Conservation (phyloP, 2,113 vertebrate genomes). For the Corythoichthys intestinalis region DNA sequence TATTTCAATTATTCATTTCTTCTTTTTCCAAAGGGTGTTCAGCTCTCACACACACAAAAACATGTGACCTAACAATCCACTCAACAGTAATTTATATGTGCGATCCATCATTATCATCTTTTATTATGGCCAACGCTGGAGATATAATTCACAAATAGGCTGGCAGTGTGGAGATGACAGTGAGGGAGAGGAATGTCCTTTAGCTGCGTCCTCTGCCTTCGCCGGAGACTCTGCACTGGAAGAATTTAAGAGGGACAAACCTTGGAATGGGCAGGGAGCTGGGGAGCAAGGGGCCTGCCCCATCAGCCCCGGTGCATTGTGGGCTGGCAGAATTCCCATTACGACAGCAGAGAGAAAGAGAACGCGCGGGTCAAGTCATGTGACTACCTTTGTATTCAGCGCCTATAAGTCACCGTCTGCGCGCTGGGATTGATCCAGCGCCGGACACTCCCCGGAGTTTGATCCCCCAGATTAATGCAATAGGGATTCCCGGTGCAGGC, state of each 20-base stretch:
- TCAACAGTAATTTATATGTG: slow-evolving; percentile 72
- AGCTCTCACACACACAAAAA: slow-evolving; percentile 46
- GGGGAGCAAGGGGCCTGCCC: slow-evolving; percentile 46
- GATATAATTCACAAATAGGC: slow-evolving; percentile 72
- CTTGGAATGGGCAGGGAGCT: slow-evolving; percentile 46
- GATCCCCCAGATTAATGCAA: slow-evolving; percentile 89
- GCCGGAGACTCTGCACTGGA: slow-evolving; percentile 47
- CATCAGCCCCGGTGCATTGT: slow-evolving; percentile 60
- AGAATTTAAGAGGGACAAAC: slow-evolving; percentile 41
- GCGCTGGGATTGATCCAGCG: slow-evolving; percentile 81
- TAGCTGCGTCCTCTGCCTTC: slow-evolving; percentile 68
- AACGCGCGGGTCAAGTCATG: slow-evolving; percentile 75
- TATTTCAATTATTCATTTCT: not conserved
- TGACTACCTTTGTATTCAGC: slow-evolving; percentile 90
- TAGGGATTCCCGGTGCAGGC: slow-evolving; percentile 75
- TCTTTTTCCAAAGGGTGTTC: slow-evolving; percentile 26
- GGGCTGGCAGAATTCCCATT: slow-evolving; percentile 74
- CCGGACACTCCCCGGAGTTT: slow-evolving; percentile 81
- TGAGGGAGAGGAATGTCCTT: slow-evolving; percentile 71
- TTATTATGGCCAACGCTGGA: slow-evolving; percentile 71
- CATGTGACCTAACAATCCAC: slow-evolving; percentile 65
- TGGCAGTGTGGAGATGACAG: slow-evolving; percentile 57
- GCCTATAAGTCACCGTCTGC: slow-evolving; percentile 89
- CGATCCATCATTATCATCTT: slow-evolving; percentile 77
- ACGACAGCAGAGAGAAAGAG: slow-evolving; percentile 54